Conservation (phyloP, 2,797 vertebrate species). For the Caiman crocodilus region DNA sequence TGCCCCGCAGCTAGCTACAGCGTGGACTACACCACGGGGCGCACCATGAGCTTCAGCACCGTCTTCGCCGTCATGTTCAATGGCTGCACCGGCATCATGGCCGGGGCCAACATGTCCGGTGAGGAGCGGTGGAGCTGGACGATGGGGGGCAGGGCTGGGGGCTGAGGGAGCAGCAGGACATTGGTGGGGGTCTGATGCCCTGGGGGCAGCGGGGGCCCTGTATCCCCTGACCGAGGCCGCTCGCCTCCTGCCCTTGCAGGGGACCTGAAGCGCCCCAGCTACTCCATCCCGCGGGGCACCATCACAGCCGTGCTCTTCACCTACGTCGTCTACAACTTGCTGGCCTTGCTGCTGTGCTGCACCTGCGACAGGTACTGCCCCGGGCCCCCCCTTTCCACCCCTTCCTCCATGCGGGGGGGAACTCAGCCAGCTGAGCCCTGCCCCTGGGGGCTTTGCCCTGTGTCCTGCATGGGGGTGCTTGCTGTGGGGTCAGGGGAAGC, state of each 20-base stretch:
- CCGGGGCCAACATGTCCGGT: conserved; percentile 96
- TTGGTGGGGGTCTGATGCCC: neutral
- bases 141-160: neutral
- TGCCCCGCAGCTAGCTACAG: conserved; percentile 82
- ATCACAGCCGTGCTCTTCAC: conserved; percentile 94
- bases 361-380: conserved; percentile 88
- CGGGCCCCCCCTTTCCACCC: accelerated
- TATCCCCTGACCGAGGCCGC: neutral
- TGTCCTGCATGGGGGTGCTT: too few species aligned
- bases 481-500: neutral
- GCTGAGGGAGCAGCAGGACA: neutral
- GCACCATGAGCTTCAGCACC: conserved; percentile 89
- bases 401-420: neutral
- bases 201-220: too few species aligned
- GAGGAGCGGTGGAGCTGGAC: accelerated
- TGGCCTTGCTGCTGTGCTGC: conserved; percentile 89
- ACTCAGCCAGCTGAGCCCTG: too few species aligned
- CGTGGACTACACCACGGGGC: conserved; percentile 89
- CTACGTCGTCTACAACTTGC: conserved; percentile 90
- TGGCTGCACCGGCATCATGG: conserved; percentile 95
- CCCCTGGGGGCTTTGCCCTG: too few species aligned
- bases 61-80: conserved; percentile 96
- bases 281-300: conserved; percentile 92
- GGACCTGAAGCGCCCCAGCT: conserved; percentile 91
- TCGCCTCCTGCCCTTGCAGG: conserved; percentile 73